Evolutionary conservation across 2,888 invertebrate genomes (phyloP), one percentile per base, ranked within the genome.

Genomic region (Dermolepida albohirtum): DNA sequence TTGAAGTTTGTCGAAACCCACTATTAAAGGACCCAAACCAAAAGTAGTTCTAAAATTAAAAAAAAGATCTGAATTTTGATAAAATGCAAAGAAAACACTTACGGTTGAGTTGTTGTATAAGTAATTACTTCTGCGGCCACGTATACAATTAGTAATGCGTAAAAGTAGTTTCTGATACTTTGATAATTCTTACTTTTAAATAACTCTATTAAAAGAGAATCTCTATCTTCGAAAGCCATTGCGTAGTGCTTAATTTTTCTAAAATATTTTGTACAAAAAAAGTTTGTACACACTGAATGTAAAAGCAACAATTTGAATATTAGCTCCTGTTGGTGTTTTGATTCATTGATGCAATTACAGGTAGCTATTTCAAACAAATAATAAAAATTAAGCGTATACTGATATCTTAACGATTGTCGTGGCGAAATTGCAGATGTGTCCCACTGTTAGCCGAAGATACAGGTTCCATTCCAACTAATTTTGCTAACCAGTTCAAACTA

Each of bases 111-210:
- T 12, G 17, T 22, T 4, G 11, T n/a, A 27, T 47, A 29, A 22
- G n/a, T 14, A 12, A 44, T 59, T 5, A 59, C 8, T 34, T 59
- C 22, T 22, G 4, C 4, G 22, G 22, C 29, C 11, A 59, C 7
- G 34, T 22, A 59, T 6, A 22, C 12, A 1, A 47, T 8, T 22
- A 59, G 43, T 47, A 44, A 8, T 27, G 47, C 59, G 47, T 59
- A 59, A 10, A 47, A 59, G 34, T 47, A 29, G 5, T 59, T 59
- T 11, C 43, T 59, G 1, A 59, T 47, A 1, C 44, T 41, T 34
- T 16, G 14, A 29, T 47, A 59, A 47, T 47, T 0, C 7, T 17
- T 27, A 16, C 17, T 44, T 12, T 22, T 14, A 0, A 29, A 51
- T 27, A 51, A 17, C 22, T 51, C 11, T 1, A 47, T 44, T 44